Evolutionary conservation across 2,888 invertebrate species (phyloP).

Genomic region (Drosophila planitibia): DNA sequence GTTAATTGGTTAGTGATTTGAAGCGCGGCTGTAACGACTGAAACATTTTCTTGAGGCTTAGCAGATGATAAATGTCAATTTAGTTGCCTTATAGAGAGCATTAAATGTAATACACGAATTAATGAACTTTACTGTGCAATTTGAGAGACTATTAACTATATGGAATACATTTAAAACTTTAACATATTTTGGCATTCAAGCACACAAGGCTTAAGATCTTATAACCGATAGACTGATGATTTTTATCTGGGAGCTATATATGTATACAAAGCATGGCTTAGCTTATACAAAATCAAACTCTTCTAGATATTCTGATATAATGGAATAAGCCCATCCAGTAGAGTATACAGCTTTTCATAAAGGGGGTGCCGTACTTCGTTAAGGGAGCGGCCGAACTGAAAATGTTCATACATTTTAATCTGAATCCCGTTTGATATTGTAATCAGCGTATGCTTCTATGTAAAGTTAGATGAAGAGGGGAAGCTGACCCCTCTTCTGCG

Average conservation of each 20-base stretch:
- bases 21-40: slow-evolving; percentile 55
- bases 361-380: neutral
- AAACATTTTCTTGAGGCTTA: slow-evolving; percentile 27
- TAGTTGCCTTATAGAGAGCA: slow-evolving; percentile 28
- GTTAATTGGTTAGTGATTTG: slow-evolving; percentile 77
- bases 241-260: neutral
- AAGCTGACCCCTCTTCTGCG: neutral
- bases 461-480: neutral
- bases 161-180: neutral
- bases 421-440: neutral
- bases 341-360: neutral
- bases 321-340: neutral
- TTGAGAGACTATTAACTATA: neutral
- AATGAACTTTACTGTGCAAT: neutral
- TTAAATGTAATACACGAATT: slow-evolving; percentile 4
- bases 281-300: neutral
- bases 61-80: slow-evolving; percentile 38
- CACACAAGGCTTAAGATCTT: too few species aligned
- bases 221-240: neutral
- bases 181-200: neutral
- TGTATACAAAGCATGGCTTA: neutral
- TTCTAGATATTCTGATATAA: neutral
- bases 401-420: neutral
- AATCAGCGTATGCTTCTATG: neutral
- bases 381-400: neutral